phyloP scores from a whole-genome alignment of 2,113 vertebrate genomes.

The Thalassoma bifasciatum region DNA sequence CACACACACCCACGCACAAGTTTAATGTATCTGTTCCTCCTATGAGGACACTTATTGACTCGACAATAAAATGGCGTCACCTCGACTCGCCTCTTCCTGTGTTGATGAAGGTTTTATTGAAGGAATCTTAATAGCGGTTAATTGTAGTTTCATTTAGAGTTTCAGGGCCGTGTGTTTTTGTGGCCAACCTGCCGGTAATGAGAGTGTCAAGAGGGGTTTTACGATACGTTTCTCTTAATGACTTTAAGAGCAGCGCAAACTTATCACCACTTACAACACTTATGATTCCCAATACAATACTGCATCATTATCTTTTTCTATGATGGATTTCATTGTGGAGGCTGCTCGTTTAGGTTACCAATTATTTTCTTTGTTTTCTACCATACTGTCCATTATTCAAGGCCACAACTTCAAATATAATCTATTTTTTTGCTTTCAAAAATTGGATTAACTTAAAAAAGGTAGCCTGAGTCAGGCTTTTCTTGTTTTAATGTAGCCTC shows the following conservation, averaged over 20 bases:
- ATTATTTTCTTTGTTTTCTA: no score
- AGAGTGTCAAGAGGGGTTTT: conserved; percentile 8
- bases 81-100: conserved; percentile 13
- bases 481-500: no score
- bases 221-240: conserved; percentile 32
- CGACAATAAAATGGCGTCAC: conserved; percentile 58
- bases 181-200: conserved; percentile 23
- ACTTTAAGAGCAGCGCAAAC: conserved; percentile 35
- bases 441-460: no score
- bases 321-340: background rate
- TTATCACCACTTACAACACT: conserved; percentile 2
- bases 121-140: conserved; percentile 51
- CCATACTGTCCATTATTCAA: no score
- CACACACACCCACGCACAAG: conserved; percentile 22
- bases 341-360: background rate
- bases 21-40: conserved; percentile 25
- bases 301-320: conserved; percentile 7
- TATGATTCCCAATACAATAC: conserved; percentile 40
- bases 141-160: conserved; percentile 53
- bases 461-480: no score
- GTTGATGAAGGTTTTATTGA: conserved; percentile 54
- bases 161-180: conserved; percentile 32
- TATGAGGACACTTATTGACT: conserved; percentile 57
- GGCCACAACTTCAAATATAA: no score
- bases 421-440: no score